Evolutionary conservation across 2,797 vertebrate species (phyloP).

Genomic region (Cyprinodon diabolis): DNA sequence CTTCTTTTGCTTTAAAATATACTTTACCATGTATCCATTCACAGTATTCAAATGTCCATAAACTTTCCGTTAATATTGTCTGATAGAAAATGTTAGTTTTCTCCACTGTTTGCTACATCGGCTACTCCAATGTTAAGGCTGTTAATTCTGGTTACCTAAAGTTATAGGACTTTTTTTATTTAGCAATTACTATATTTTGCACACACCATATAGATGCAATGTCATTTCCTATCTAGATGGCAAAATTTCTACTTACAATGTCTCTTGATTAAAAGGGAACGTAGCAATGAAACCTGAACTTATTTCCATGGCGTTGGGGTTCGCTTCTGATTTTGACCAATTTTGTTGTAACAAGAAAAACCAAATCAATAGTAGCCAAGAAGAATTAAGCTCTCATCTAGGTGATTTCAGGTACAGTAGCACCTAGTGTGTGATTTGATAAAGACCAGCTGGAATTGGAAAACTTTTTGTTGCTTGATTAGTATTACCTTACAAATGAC

Average conservation of each 20-base stretch:
- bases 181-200: background rate
- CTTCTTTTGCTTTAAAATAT: too few relatives aligned
- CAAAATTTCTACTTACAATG: background rate
- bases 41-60: background rate
- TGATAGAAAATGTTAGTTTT: background rate
- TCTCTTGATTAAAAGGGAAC: background rate
- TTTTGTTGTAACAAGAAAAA: background rate
- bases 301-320: background rate
- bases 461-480: constrained; percentile 29
- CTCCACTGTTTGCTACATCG: background rate
- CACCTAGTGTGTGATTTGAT: constrained; percentile 18
- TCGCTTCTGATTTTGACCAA: background rate
- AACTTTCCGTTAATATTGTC: background rate
- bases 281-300: background rate
- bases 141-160: background rate
- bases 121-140: background rate
- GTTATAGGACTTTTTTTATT: background rate
- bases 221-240: too few relatives aligned
- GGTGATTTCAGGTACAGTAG: background rate
- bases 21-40: too few relatives aligned
- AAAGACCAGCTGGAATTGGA: constrained; percentile 34
- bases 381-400: too few relatives aligned
- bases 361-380: background rate
- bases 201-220: background rate
- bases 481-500: constrained; percentile 14